Evolutionary conservation across 2,888 invertebrate species (phyloP).

Genomic region (Ctena decussata): DNA sequence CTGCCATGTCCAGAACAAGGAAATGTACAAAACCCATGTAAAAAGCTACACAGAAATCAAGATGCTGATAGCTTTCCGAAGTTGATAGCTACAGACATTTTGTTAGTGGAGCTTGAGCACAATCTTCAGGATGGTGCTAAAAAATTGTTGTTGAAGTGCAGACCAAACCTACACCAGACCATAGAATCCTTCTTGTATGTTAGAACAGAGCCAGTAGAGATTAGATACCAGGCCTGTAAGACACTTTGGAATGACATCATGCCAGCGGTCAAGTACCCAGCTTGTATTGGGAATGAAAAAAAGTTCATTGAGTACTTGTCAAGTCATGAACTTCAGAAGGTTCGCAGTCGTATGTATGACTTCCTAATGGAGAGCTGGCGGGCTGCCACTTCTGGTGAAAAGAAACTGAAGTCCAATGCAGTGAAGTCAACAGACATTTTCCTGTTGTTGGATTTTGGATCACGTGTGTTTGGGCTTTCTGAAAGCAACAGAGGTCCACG

Average conservation of each 20-base stretch:
- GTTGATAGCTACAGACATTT: slow-evolving; percentile 48
- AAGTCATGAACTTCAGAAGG: neutral
- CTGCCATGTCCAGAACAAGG: slow-evolving; percentile 21
- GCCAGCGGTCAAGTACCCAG: slow-evolving; percentile 44
- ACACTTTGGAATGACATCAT: slow-evolving; percentile 53
- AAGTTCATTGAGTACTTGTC: slow-evolving; percentile 13
- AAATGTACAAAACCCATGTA: slow-evolving; percentile 25
- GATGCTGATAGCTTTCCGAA: slow-evolving; percentile 6
- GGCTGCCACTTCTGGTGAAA: neutral
- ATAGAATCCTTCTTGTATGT: slow-evolving; percentile 1
- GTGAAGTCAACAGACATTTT: slow-evolving; percentile 39
- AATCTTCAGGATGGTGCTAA: slow-evolving; percentile 47
- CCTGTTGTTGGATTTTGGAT: slow-evolving; percentile 44
- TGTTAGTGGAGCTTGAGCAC: slow-evolving; percentile 50
- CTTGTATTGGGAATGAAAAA: slow-evolving; percentile 35
- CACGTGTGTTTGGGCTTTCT: slow-evolving; percentile 44
- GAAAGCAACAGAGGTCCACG: neutral
- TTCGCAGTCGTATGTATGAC: slow-evolving; percentile 14
- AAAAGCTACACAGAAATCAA: slow-evolving; percentile 17
- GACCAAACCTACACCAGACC: neutral
- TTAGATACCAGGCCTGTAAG: slow-evolving; percentile 42
- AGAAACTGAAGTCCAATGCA: slow-evolving; percentile 23
- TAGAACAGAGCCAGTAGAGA: neutral
- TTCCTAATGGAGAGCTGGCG: slow-evolving; percentile 37
- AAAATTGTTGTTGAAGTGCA: slow-evolving; percentile 9